These are phyloP conservation scores for Esox niger DNA, from an alignment of 2,113 vertebrate genomes.

Conservation along the genomic window DNA sequence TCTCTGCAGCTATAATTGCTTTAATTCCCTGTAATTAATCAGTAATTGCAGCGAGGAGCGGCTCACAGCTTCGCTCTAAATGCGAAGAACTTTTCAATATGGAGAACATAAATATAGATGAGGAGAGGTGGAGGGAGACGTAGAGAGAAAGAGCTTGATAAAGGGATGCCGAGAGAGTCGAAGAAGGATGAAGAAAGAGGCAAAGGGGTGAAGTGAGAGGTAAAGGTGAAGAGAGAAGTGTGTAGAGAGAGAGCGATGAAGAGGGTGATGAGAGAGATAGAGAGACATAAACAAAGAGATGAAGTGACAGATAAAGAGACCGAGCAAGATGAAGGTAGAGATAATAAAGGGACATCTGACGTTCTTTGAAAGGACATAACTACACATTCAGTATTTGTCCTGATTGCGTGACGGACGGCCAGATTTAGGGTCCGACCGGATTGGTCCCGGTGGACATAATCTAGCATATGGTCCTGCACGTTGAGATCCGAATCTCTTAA, in stretches of 20 bases:
- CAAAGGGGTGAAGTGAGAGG: slow-evolving; percentile 3
- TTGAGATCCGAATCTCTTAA: too few relatives aligned
- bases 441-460: slow-evolving; percentile 33
- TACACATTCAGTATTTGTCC: slow-evolving; percentile 50
- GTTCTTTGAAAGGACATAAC: slow-evolving; percentile 42
- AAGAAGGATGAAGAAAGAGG: slow-evolving; percentile 6
- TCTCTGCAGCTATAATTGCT: slow-evolving; percentile 80
- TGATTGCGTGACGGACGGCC: slow-evolving; percentile 51
- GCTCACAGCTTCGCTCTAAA: slow-evolving; percentile 66
- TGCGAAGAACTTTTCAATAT: slow-evolving; percentile 74
- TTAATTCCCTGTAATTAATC: slow-evolving; percentile 84
- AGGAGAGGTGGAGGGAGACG: slow-evolving; percentile 52
- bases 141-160: slow-evolving; percentile 49
- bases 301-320: background rate
- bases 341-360: slow-evolving; percentile 44
- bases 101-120: slow-evolving; percentile 78
- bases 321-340: background rate
- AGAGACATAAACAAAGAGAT: background rate
- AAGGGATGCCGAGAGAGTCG: slow-evolving; percentile 13
- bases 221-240: background rate
- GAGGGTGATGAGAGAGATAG: slow-evolving; percentile 9
- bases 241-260: background rate
- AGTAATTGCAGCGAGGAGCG: slow-evolving; percentile 77
- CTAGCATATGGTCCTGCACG: background rate
- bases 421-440: slow-evolving; percentile 55